Conservation (phyloP, 2,797 vertebrate species). For the Chaenodraco wilsoni region DNA sequence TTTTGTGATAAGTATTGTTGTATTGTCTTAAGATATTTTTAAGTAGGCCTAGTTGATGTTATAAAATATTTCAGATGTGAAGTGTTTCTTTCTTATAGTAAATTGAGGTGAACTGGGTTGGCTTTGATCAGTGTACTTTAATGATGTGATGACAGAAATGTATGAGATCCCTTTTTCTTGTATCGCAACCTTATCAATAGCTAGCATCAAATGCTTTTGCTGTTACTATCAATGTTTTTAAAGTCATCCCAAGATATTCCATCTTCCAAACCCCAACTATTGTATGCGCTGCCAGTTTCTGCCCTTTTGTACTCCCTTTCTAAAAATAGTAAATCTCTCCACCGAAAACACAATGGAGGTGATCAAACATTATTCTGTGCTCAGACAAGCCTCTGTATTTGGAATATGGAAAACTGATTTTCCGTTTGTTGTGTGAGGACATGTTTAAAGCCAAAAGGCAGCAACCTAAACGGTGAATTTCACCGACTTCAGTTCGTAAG, state of each 20-base stretch:
- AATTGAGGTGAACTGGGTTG: conserved; percentile 45
- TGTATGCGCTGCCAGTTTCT: conserved; percentile 19
- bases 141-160: conserved; percentile 46
- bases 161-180: conserved; percentile 35
- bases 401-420: conserved; percentile 21
- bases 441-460: conserved; percentile 21
- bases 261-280: conserved; percentile 36
- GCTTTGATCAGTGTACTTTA: conserved; percentile 58
- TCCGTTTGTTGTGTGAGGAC: conserved; percentile 24
- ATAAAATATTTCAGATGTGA: conserved; percentile 45
- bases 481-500: not conserved
- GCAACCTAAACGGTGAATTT: conserved; percentile 32
- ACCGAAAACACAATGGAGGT: conserved; percentile 48
- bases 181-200: conserved; percentile 41
- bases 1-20: conserved; percentile 28
- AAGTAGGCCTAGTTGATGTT: conserved; percentile 29
- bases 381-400: conserved; percentile 47
- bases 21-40: conserved; percentile 17
- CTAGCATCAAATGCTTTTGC: conserved; percentile 46
- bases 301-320: conserved; percentile 27
- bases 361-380: conserved; percentile 45
- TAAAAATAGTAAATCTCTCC: conserved; percentile 45
- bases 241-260: conserved; percentile 25
- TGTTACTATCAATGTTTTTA: conserved; percentile 6
- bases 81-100: conserved; percentile 44